Base-by-base conservation (phyloP, 2,888 invertebrate species). In the Parnassius glacialis region DNA sequence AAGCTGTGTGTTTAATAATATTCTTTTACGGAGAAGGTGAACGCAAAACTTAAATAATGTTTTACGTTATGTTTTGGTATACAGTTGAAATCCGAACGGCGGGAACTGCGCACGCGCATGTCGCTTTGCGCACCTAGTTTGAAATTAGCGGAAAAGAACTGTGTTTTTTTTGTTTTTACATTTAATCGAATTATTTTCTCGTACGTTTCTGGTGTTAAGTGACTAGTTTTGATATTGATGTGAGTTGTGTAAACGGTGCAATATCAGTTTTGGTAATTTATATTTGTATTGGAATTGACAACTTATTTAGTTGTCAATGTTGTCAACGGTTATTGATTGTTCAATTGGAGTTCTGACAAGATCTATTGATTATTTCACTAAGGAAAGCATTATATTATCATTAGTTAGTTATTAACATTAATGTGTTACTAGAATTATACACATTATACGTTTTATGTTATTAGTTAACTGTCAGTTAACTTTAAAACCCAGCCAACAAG, bases 31-130 rank as follows among this genome's bases (percentile, higher is more conserved):
- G 52, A 55, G 44, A 47, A 20, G 42, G 20, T 50, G 59, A 76
- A 76, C 76, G 73, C 72, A 68, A 61, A 76, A 73, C 34, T 34
- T 34, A 34, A 34, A 34, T 34, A 34, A 34, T 7, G 7, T 34
- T 34, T 34, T 34, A 34, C 73, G 72, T 71, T 67, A 66, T 66
- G 68, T 66, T 67, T 70, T 44, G 44, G 48, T 48, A 72, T 75
- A 80, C 90, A 90, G 90, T 90, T 84, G 79, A 85, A 87, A 81
- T 78, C 81, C 79, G 82, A 83, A 80, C 75, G 80, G 87, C 88
- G 83, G 70, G 71, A 79, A 64, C 70, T 76, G 87, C 90, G 90
- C 90, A 90, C 90, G 90, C 90, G 89, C 80, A 79, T 74, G 62
- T 44, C 67, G 64, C 61, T 61, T 58, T 64, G 59, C 72, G 73